Conservation (phyloP, 2,888 invertebrate species). For the Syrista parreyssii region DNA sequence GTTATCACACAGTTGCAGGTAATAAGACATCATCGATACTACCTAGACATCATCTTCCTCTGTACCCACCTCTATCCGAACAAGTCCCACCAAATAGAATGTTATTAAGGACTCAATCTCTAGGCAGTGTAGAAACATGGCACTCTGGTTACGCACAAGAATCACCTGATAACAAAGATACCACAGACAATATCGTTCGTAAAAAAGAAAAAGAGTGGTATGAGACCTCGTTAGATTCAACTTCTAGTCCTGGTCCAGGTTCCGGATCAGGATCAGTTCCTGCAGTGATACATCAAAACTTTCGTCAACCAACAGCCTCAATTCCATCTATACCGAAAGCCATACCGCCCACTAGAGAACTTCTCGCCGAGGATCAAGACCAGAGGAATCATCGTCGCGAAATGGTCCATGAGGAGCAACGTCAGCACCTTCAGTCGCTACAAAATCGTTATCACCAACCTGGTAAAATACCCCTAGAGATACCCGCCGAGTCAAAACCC, state of each 20-base stretch:
- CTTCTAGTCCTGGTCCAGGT: slow-evolving; percentile 59
- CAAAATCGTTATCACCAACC: slow-evolving; percentile 57
- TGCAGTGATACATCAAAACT: neutral
- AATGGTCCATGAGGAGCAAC: slow-evolving; percentile 7
- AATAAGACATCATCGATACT: slow-evolving; percentile 20
- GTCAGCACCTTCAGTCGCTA: slow-evolving; percentile 18
- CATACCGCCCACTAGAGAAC: neutral
- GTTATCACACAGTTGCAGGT: slow-evolving; percentile 49
- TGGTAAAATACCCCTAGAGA: slow-evolving; percentile 68
- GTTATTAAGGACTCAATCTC: slow-evolving; percentile 70
- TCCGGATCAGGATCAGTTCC: slow-evolving; percentile 39
- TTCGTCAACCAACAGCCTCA: slow-evolving; percentile 1
- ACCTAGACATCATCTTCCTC: neutral
- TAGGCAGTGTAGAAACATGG: slow-evolving; percentile 70
- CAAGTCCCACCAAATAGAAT: slow-evolving; percentile 57
- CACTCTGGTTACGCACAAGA: slow-evolving; percentile 47
- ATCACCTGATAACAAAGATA: slow-evolving; percentile 43
- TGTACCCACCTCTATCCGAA: slow-evolving; percentile 37
- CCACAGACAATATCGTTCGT: slow-evolving; percentile 34
- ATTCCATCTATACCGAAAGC: neutral
- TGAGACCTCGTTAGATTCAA: slow-evolving; percentile 75
- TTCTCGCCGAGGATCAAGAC: neutral
- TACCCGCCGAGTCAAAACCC: slow-evolving; percentile 71
- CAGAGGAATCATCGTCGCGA: neutral
- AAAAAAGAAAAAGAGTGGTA: slow-evolving; percentile 75